Evolutionary conservation across 2,113 vertebrate species (phyloP).

Genomic region (Tachuris rubrigastra): DNA sequence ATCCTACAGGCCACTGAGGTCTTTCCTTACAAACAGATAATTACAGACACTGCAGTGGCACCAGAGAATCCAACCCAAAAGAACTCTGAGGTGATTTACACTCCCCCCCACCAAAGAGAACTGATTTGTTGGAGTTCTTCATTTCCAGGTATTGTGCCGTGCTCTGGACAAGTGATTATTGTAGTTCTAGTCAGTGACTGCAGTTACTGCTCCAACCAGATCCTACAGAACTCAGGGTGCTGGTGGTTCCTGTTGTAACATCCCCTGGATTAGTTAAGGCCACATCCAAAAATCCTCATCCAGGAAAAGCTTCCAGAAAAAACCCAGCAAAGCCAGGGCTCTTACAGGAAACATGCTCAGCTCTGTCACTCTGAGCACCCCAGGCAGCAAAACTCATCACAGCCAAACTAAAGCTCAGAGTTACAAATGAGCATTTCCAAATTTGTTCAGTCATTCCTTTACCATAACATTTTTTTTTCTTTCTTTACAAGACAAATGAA

Average conservation of each 20-base stretch:
- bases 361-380: neutral
- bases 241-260: neutral
- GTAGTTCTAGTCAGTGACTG: neutral
- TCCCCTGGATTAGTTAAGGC: neutral
- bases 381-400: neutral
- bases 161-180: neutral
- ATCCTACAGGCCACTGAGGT: slow-evolving; percentile 32
- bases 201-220: neutral
- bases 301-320: neutral
- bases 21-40: slow-evolving; percentile 51
- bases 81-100: slow-evolving; percentile 23
- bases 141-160: neutral
- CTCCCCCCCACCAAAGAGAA: neutral
- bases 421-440: neutral
- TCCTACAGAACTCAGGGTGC: neutral
- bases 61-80: slow-evolving; percentile 29
- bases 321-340: neutral
- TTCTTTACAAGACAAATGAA: neutral
- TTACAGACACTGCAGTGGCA: slow-evolving; percentile 47
- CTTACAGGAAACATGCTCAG: neutral
- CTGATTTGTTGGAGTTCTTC: neutral
- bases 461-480: neutral
- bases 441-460: neutral
- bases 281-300: neutral
- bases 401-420: neutral